These are phyloP conservation scores for Orthosia incerta DNA, from an alignment of 2,888 invertebrate genomes.

Conservation along the genomic window DNA sequence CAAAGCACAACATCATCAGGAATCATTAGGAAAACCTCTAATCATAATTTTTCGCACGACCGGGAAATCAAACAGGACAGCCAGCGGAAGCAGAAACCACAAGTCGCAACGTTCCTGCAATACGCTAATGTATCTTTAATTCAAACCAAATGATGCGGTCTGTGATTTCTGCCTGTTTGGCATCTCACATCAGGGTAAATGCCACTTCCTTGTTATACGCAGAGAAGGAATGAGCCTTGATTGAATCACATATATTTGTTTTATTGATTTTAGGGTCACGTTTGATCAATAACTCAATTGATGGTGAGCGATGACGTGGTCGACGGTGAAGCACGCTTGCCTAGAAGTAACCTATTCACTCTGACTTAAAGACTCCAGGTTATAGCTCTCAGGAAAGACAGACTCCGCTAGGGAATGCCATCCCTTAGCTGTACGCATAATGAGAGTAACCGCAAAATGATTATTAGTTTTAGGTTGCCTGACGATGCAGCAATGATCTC, in stretches of 20 bases:
- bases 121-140: slow-evolving; percentile 38
- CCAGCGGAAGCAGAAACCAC: slow-evolving; percentile 34
- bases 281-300: too few species aligned
- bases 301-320: too few species aligned
- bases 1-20: background rate
- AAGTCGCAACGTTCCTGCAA: slow-evolving; percentile 18
- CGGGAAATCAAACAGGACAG: slow-evolving; percentile 22
- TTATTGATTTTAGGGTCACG: too few species aligned
- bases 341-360: too few species aligned
- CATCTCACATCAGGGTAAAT: background rate
- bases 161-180: background rate
- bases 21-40: slow-evolving; percentile 22
- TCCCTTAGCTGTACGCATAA: too few species aligned
- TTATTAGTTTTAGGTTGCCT: too few species aligned
- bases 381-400: too few species aligned
- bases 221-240: background rate
- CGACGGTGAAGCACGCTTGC: too few species aligned
- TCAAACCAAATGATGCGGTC: slow-evolving; percentile 28
- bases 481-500: too few species aligned
- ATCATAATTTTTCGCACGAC: slow-evolving; percentile 14
- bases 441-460: too few species aligned
- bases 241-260: background rate
- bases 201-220: background rate
- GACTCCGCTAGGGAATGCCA: too few species aligned
- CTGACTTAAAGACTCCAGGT: too few species aligned